Base-by-base conservation (phyloP, 2,888 invertebrate genomes). In the Idaea biselata region DNA sequence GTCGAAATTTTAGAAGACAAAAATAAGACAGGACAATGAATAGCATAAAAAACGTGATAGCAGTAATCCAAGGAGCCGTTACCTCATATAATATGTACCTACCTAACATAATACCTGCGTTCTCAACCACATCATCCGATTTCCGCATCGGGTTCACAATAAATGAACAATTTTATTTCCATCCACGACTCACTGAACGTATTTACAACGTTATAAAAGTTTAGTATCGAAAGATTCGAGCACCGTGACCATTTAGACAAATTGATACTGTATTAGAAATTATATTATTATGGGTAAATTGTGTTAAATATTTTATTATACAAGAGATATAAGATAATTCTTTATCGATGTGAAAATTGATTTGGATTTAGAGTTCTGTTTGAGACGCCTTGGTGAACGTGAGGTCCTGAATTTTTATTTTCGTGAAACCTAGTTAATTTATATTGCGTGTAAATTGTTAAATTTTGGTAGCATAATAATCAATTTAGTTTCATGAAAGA, bases 211-310 rank as follows among this genome's bases (percentile, higher is more conserved):
- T 62, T 62, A 69, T 71, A 71, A 69, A 71, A 69, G 58, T 71
- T 71, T 71, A 71, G 61, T 66, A 63, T 65, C 71, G 69, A 64
- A 67, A 68, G 68, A 71, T 68, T 69, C 69, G 66, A 71, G 66
- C 58, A 63, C 68, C 67, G 59, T 63, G 58, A 60, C 63, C 65
- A 66, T 69, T 71, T 66, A 62, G 57, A 61, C 62, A 68, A 68
- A 69, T 71, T 71, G 69, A 69, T 71, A 69, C 66, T 63, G 65
- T 57, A 67, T 18, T 63, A 58, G 53, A 60, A 60, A 57, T 54
- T 58, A 61, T 57, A 58, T 63, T 58, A 31, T 61, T 58, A 63
- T 63, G 64, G 71, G 65, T 44, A 62, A 54, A 55, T 31, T 59
- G 56, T 8, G 44, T 44, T 8, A 44, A 44, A 44, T 44, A 11